Percentiles rank a stretch among this genome's conserved stretches.
Evolutionary conservation across 2,797 vertebrate species (phyloP).

Genomic region (Gymnothorax javanicus): DNA sequence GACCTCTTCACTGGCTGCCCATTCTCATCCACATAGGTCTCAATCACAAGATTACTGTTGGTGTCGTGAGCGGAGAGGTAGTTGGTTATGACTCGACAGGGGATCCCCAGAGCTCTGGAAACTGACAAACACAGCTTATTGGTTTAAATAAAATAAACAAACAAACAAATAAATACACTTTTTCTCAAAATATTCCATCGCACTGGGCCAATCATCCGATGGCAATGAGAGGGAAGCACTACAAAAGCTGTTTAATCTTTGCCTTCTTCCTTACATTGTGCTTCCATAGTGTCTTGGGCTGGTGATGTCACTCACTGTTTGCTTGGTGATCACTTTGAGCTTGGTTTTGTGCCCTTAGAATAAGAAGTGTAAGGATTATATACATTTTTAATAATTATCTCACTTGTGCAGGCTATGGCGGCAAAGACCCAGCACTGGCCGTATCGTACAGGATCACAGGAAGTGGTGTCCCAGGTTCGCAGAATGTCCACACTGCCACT

Average conservation of each 20-base stretch:
- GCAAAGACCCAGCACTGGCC: conserved; percentile 99
- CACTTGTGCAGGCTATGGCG: conserved; percentile 90
- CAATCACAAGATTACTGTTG: conserved; percentile 88
- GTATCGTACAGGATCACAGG: conserved; percentile 84
- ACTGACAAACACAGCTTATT: conserved; percentile 65
- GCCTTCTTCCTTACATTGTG: neutral
- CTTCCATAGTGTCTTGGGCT: neutral
- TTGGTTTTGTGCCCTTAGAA: neutral
- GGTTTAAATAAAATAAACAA: no score
- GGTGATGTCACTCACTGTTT: neutral
- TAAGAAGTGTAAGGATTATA: neutral
- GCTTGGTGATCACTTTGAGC: neutral
- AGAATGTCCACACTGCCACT: conserved; percentile 90
- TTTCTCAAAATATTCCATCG: neutral
- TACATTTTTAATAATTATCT: conserved; percentile 37
- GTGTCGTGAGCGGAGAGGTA: conserved; percentile 89
- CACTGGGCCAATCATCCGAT: neutral
- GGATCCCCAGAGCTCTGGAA: conserved; percentile 86
- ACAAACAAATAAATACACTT: no score
- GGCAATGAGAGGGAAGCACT: neutral
- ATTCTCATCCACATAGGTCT: conserved; percentile 74
- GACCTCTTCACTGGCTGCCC: conserved; percentile 59
- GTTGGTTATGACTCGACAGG: conserved; percentile 89
- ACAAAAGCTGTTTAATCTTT: neutral
- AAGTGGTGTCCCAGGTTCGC: conserved; percentile 74